Evolutionary conservation across 1,140 invertebrate genomes (phyloP), one percentile per base, ranked within the genome.

Genomic region (Tetramorium simillimum): DNA sequence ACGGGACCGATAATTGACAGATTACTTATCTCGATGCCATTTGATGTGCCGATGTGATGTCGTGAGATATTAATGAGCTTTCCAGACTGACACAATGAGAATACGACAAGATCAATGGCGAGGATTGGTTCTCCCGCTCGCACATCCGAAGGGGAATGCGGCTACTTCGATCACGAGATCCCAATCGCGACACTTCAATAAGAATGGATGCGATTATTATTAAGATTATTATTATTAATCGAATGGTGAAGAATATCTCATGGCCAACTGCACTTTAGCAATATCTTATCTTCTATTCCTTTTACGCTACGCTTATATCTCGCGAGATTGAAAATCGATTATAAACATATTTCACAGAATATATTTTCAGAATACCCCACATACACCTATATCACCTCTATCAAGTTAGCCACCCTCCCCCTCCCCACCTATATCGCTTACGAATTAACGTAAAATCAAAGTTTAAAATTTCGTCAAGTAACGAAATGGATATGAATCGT

Each of bases 1-100:
- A 78, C 76, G 40, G 76, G 58, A 63, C 24, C 43, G 76, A 78
- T 78, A 78, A 78, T 78, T 65, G 76, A 78, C 58, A 78, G 76
- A 78, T 63, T 78, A 78, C 24, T 78, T 65, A 78, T 78, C 76
- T n/a, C 24, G 76, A 78, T 77, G 75, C 21, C 58, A 63, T 77
- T 77, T 77, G 73, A 77, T 28, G 58, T 43, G 75, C 24, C 40
- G 75, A 78, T 65, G 65, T 49, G 24, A 78, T 78, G 60, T 78
- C 76, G 60, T 43, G 60, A 60, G 60, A 78, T 65, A 65, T 78
- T 78, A 78, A 78, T 49, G 60, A 78, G 76, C 60, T 49, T 65
- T n/a, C 43, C 24, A 78, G 60, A 78, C 40, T 63, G 40, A 51
- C 24, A 49, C 58, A 78, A 65, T 78, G 76, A 78, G 43, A 78